A percentile compares a stretch with the other conserved stretches of the same genome.
Conservation (phyloP, 2,113 vertebrate genomes). For the Ceyx cyanopectus region DNA sequence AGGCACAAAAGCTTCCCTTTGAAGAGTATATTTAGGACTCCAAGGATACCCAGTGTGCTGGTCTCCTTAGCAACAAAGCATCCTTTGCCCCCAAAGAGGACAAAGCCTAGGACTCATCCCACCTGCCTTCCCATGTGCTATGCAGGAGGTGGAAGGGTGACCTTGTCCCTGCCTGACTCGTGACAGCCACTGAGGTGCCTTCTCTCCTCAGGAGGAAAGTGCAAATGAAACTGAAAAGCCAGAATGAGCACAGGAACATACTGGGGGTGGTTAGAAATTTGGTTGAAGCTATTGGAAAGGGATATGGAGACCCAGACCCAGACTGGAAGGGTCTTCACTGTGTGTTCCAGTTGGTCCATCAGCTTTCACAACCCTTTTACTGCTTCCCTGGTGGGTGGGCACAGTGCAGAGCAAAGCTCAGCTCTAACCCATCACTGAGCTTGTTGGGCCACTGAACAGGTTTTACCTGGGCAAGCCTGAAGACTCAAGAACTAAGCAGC, state of each 20-base stretch:
- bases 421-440: not conserved
- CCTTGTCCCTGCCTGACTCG: not conserved
- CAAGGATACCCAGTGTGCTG: not conserved
- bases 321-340: not conserved
- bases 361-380: not conserved
- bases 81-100: not conserved
- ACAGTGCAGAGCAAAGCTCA: not conserved
- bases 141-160: not conserved
- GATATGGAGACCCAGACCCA: too few species aligned
- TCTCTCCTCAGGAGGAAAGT: not conserved
- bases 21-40: slow-evolving; percentile 12
- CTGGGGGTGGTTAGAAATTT: too few species aligned
- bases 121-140: fast-evolving
- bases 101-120: not conserved
- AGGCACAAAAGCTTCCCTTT: not conserved
- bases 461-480: not conserved
- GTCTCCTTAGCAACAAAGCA: not conserved
- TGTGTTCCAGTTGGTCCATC: not conserved
- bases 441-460: not conserved
- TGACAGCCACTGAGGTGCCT: not conserved
- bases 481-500: not conserved
- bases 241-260: not conserved
- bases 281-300: not conserved
- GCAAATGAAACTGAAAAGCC: not conserved
- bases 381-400: not conserved